phyloP scores from a whole-genome alignment of 2,113 vertebrate species.

The Sinocyclocheilus maitianheensis region DNA sequence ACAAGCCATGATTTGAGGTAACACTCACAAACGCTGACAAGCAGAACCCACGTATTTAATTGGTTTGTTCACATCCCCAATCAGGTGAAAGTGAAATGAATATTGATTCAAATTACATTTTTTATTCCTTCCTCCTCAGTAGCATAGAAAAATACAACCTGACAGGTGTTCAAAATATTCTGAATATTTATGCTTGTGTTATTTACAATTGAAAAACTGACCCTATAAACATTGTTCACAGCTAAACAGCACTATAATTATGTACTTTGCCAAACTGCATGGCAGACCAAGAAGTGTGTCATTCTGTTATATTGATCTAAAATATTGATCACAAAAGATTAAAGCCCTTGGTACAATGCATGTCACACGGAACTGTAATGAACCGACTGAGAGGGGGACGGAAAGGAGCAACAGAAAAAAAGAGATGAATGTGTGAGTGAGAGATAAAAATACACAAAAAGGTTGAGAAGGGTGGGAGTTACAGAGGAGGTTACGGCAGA shows the following conservation, averaged over 20 bases:
- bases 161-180: not conserved
- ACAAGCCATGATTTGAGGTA: not conserved
- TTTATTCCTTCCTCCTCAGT: not conserved
- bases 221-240: not conserved
- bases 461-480: not conserved
- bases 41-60: not conserved
- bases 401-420: not conserved
- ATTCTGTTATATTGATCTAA: constrained; percentile 18
- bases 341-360: not conserved
- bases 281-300: not conserved
- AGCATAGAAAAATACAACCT: not conserved
- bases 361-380: not conserved
- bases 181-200: not conserved
- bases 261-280: not conserved
- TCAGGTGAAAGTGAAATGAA: not conserved
- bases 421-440: not conserved
- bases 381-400: not conserved
- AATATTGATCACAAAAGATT: constrained; percentile 5
- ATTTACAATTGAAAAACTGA: not conserved
- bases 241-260: not conserved
- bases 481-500: not conserved
- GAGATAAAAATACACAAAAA: not conserved
- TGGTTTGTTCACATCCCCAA: not conserved
- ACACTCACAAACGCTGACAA: not conserved
- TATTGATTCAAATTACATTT: not conserved